A percentile compares a stretch with the other conserved stretches of the same genome.
These are phyloP conservation scores for Spondyliosoma cantharus DNA, from an alignment of 2,797 vertebrate genomes.

Conservation along the genomic window DNA sequence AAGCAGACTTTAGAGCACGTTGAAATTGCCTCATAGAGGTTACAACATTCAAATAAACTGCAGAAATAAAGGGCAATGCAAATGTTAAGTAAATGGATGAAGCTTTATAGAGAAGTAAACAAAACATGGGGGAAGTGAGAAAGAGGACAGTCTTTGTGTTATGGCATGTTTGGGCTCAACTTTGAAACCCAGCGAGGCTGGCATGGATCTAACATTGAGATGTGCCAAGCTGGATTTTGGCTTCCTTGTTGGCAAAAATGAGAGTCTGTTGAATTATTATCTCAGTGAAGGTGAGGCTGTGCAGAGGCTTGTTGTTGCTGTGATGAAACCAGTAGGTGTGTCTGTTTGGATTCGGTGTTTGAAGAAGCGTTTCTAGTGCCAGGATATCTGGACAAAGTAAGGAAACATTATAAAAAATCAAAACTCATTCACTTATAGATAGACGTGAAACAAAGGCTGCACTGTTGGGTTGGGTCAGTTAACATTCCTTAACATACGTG, in stretches of 20 bases:
- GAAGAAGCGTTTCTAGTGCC: neutral
- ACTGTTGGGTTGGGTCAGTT: too few relatives aligned
- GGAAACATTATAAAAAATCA: too few relatives aligned
- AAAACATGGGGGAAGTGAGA: neutral
- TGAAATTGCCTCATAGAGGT: neutral
- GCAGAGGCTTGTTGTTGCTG: slow-evolving; percentile 22
- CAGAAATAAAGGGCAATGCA: neutral
- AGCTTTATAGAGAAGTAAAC: neutral
- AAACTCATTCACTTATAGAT: too few relatives aligned
- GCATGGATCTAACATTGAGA: neutral
- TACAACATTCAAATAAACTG: neutral
- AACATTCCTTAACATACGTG: too few relatives aligned
- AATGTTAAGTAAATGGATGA: neutral
- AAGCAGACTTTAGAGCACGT: slow-evolving; percentile 3
- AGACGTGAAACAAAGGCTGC: too few relatives aligned
- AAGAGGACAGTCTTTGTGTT: neutral
- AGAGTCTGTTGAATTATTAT: slow-evolving; percentile 4
- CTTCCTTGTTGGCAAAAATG: slow-evolving; percentile 21
- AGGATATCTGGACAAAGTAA: neutral
- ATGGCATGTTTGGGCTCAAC: slow-evolving; percentile 1
- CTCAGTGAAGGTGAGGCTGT: slow-evolving; percentile 3
- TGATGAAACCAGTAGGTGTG: slow-evolving; percentile 2
- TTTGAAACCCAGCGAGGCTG: neutral
- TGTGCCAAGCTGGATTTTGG: neutral
- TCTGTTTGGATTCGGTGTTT: slow-evolving; percentile 23